Conservation (phyloP, 2,113 vertebrate genomes). For the Triplophysa siluroides region DNA sequence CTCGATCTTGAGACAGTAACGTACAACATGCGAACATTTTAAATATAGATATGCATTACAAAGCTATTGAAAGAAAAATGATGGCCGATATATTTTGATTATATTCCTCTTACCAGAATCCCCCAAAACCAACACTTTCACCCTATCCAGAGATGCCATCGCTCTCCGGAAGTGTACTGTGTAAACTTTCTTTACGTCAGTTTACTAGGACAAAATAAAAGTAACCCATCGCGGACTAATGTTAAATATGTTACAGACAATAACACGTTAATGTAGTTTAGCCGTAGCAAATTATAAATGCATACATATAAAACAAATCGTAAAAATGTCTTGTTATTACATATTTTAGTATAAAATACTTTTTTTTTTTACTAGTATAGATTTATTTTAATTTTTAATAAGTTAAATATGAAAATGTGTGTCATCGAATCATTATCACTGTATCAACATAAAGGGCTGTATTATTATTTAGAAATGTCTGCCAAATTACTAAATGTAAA, state of each 20-base stretch:
- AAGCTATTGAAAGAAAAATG: not conserved
- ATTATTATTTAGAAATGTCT: no score
- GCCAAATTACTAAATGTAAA: no score
- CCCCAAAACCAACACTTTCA: constrained; percentile 94
- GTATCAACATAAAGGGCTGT: not conserved
- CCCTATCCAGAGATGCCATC: constrained; percentile 93
- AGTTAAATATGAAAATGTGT: no score
- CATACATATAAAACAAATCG: not conserved
- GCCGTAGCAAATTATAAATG: not conserved
- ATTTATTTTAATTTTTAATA: no score
- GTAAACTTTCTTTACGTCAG: not conserved
- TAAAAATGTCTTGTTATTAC: no score
- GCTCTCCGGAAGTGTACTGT: constrained; percentile 8
- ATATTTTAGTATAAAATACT: no score
- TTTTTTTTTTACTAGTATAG: no score
- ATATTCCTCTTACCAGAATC: constrained; percentile 87
- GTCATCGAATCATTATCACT: not conserved
- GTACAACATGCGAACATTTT: not conserved
- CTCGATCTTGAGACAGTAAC: not conserved
- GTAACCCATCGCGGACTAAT: not conserved
- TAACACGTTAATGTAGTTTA: not conserved
- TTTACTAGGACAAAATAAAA: constrained; percentile 41
- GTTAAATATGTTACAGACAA: no score
- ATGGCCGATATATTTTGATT: not conserved
- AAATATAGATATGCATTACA: not conserved